phyloP scores from a whole-genome alignment of 1,140 invertebrate genomes.

The Drosophila rhopaloa region DNA sequence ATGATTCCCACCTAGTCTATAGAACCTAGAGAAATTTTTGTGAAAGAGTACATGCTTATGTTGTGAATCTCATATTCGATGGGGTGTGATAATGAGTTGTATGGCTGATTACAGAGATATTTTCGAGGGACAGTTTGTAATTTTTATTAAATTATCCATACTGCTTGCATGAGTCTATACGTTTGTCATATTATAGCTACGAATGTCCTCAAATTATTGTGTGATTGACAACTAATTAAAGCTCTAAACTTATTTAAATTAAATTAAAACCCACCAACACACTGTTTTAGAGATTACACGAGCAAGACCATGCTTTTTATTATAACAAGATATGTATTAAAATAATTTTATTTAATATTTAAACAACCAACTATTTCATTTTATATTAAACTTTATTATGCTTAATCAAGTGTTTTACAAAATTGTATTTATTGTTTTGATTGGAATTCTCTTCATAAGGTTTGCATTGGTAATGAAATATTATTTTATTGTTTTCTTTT shows the following conservation, averaged over 20 bases:
- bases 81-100: conserved; percentile 60
- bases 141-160: conserved; percentile 29
- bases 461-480: too few species aligned
- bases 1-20: conserved; percentile 43
- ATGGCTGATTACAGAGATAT: conserved; percentile 59
- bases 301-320: too few species aligned
- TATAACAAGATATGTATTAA: too few species aligned
- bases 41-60: conserved; percentile 12
- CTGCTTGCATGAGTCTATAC: neutral
- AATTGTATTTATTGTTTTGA: neutral
- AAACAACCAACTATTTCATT: neutral
- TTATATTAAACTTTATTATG: neutral
- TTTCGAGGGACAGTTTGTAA: conserved; percentile 23
- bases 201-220: neutral
- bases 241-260: neutral
- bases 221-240: neutral
- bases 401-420: neutral
- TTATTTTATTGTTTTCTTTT: too few species aligned
- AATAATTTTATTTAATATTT: too few species aligned
- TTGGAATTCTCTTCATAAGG: too few species aligned
- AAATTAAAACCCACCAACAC: too few species aligned
- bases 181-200: neutral
- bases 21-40: neutral
- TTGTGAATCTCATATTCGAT: conserved; percentile 8
- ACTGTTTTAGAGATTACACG: too few species aligned